Evolutionary conservation across 2,797 vertebrate genomes (phyloP), one percentile per base, ranked within the genome.

Genomic region (Menidia menidia): DNA sequence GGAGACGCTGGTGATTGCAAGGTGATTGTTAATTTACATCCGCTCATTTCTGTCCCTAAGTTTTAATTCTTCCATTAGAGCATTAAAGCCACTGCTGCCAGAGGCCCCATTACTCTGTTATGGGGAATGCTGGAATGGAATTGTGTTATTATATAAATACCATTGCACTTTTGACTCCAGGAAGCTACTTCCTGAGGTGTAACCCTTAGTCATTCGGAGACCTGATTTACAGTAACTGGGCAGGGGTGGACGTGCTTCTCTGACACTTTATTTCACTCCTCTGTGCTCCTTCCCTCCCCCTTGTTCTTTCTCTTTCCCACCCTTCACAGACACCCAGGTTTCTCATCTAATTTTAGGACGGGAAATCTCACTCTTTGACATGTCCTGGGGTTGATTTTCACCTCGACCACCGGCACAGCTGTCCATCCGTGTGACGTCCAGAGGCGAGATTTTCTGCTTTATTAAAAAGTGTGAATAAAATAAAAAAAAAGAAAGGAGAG

Each of bases 71-170:
- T 45, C 84, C 85, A 85, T 88, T 83, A 88, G 88, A 87, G 79
- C 82, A 89, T 84, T 85, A 86, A 85, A 87, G 64, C 75, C 63
- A 41, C 79, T 68, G 83, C 83, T 86, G 89, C 79, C 86, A 85
- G 71, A 87, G 76, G 83, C 80, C 86, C 87, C 82, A 87, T 88
- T 81, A 84, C 86, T 86, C 87, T 83, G 87, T 91, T 85, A 80
- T 63, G 63, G 77, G 75, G 80, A 82, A 79, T 83, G 89, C 77
- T 89, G 86, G 90, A 92, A 90, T 93, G 90, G 92, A 92, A 90
- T 80, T 70, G 90, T 93, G 92, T 93, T 92, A 92, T 94, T 93
- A 91, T 93, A 93, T 93, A 94, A 95, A 95, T 93, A 94, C 87
- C 82, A 25, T 71, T 95, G 92, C 94, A 93, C 94, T 94, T 92